Evolutionary conservation across 2,888 invertebrate species (phyloP), one percentile per base, ranked within the genome.

Genomic region (Panorpa germanica): DNA sequence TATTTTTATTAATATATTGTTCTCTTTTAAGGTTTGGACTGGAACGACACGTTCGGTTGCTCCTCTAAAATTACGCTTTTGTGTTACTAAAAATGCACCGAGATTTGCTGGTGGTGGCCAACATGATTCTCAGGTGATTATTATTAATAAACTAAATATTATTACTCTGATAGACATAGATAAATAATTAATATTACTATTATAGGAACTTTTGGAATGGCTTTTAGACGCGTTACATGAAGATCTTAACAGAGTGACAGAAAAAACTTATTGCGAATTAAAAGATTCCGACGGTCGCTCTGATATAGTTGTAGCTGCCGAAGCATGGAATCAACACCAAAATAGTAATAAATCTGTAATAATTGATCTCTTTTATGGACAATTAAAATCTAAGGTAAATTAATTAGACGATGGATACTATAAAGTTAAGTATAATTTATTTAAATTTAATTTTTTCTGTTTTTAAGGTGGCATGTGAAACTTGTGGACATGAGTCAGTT

Each of bases 301-400:
- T 2, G 83, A 83, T 52, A 70, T 71, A 45, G 52, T 55, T 33
- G 68, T 69, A 4, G 75, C 75, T 0, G 64, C 64, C 4, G 74
- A 72, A 41, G 85, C 85, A 14, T 90, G 88, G 88, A 68, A 72
- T 35, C 76, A 78, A 44, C 80, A 85, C 56, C 56, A 76, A 35
- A 60, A 73, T 3, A 63, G 85, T 41, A 86, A 90, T 60, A 70
- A 74, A 49, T 85, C 85, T 22, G 75, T 90, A 38, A 71, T 90
- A 39, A 85, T 85, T 29, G 86, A 88, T 49, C 58, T 88, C 40
- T 90, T 90, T 60, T 85, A 85, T 53, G 91, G 90, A 0, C 86
- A 88, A 52, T 65, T 91, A 7, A 85, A 86, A 54, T 90, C 88
- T 4, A 74, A 78, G 49, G 78, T 75, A 39, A 36, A 41, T 36